A percentile compares a stretch with the other conserved stretches of the same genome.
Conservation (phyloP, 1,140 invertebrate genomes). For the Belonocnema kinseyi region DNA sequence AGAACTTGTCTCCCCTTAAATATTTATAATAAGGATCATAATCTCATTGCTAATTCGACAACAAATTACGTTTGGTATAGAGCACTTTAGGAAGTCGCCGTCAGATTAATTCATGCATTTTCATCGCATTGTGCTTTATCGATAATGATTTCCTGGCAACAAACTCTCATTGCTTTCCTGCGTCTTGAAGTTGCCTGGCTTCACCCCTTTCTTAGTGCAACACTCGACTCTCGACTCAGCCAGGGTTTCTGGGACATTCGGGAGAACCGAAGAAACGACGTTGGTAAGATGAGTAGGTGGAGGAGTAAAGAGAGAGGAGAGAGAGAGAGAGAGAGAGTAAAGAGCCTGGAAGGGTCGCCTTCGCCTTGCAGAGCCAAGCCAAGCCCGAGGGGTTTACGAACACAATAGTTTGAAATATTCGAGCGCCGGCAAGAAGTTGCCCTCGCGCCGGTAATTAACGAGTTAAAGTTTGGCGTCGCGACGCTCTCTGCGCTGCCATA, state of each 20-base stretch:
- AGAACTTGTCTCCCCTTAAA: too few species aligned
- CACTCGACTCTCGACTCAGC: constrained; percentile 56
- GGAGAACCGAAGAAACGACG: constrained; percentile 54
- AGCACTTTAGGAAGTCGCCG: constrained; percentile 38
- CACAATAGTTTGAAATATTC: constrained; percentile 78
- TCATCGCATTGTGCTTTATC: constrained; percentile 55
- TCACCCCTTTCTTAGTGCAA: constrained; percentile 51
- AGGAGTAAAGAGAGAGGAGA: constrained; percentile 30
- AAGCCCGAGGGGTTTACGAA: constrained; percentile 70
- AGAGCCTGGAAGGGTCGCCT: constrained; percentile 39
- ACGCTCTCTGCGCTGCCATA: constrained; percentile 60
- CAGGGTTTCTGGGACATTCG: constrained; percentile 65
- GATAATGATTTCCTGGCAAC: constrained; percentile 56
- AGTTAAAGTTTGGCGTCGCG: constrained; percentile 77
- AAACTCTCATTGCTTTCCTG: constrained; percentile 43
- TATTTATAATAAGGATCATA: too few species aligned
- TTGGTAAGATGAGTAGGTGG: constrained; percentile 52
- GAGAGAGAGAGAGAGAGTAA: constrained; percentile 18
- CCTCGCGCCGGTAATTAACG: constrained; percentile 76
- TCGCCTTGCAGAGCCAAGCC: constrained; percentile 49
- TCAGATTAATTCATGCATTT: constrained; percentile 57
- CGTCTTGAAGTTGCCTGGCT: constrained; percentile 49
- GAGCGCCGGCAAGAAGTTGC: constrained; percentile 75
- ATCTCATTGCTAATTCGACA: too few species aligned
- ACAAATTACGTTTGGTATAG: constrained; percentile 40